Percentiles rank a stretch among this genome's conserved stretches.
These are phyloP conservation scores for Papilio polyxenes DNA, from an alignment of 1,140 invertebrate species.

Conservation along the genomic window DNA sequence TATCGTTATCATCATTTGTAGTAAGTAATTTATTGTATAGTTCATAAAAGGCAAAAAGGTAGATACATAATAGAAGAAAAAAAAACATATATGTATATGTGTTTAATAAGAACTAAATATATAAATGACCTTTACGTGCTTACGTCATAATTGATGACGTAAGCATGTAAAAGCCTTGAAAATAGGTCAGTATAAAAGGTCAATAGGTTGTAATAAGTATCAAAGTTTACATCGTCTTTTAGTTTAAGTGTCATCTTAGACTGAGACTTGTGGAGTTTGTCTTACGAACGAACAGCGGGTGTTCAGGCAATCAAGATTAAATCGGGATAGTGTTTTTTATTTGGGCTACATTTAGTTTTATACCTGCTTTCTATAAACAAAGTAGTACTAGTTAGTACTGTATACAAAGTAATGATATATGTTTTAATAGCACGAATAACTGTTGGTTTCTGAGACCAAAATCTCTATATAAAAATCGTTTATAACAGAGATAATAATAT, in stretches of 20 bases:
- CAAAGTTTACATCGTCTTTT: slow-evolving; percentile 18
- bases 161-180: not conserved
- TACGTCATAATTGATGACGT: not conserved
- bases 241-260: not conserved
- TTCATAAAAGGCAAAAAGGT: too few species aligned
- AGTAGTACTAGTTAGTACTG: too few species aligned
- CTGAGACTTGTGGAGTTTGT: not conserved
- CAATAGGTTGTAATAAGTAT: not conserved
- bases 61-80: not conserved
- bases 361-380: too few species aligned
- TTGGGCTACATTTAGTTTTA: not conserved
- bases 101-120: not conserved
- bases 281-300: slow-evolving; percentile 6
- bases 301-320: not conserved
- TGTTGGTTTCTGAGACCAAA: too few species aligned
- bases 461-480: too few species aligned
- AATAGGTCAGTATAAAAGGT: slow-evolving; percentile 1
- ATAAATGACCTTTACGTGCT: not conserved
- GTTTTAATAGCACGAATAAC: too few species aligned
- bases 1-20: not conserved
- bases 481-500: too few species aligned
- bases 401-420: not conserved
- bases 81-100: not conserved
- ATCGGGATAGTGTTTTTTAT: not conserved
- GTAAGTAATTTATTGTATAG: not conserved